phyloP scores from a whole-genome alignment of 1,140 invertebrate species.

The Venustaconcha ellipsiformis region DNA sequence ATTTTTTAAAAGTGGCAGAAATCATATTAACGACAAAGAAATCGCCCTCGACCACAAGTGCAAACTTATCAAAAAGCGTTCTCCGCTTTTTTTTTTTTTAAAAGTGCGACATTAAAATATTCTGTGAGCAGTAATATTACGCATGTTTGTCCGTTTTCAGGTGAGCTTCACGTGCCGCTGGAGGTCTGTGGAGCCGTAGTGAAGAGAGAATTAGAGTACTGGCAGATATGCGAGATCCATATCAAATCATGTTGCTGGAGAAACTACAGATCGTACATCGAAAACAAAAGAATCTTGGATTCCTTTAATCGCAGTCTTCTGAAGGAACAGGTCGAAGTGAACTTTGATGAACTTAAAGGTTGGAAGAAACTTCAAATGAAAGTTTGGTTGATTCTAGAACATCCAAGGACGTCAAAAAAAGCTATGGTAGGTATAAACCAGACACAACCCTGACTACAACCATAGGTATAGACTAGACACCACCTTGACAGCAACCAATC shows the following conservation, averaged over 20 bases:
- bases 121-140: background rate
- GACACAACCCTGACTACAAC: no score
- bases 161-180: constrained; percentile 69
- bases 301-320: constrained; percentile 58
- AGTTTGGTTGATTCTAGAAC: constrained; percentile 63
- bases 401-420: constrained; percentile 56
- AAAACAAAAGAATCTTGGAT: constrained; percentile 63
- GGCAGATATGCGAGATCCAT: constrained; percentile 66
- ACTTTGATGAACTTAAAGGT: constrained; percentile 48
- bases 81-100: no score
- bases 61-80: no score
- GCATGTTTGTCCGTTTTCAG: constrained; percentile 41
- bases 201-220: constrained; percentile 69
- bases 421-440: constrained; percentile 52
- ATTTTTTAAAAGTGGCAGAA: no score
- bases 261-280: constrained; percentile 62
- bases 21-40: no score
- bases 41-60: no score
- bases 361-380: constrained; percentile 57
- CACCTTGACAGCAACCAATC: no score
- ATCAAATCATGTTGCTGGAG: constrained; percentile 67
- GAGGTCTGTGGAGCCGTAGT: constrained; percentile 70
- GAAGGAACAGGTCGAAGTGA: constrained; percentile 51
- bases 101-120: no score
- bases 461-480: constrained; percentile 22